Percentiles rank a stretch among this genome's conserved stretches.
Conservation (phyloP, 2,888 invertebrate genomes). For the Margaritifera margaritifera region DNA sequence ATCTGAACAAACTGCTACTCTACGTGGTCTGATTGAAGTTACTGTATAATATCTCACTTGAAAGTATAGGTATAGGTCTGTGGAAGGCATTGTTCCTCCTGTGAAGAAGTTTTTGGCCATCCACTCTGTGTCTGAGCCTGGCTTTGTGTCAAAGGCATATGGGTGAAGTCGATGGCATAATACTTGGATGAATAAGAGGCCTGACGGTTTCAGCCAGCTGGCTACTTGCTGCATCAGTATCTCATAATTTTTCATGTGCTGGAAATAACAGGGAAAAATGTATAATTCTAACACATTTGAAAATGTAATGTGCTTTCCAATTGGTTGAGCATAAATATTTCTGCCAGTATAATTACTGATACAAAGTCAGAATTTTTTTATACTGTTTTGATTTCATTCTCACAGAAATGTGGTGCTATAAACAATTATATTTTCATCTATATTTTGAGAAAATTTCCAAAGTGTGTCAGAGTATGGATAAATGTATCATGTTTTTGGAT, state of each 20-base stretch:
- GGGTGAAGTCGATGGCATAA: constrained; percentile 59
- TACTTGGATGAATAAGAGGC: constrained; percentile 60
- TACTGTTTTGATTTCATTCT: no score
- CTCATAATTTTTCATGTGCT: constrained; percentile 68
- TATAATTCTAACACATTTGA: not conserved
- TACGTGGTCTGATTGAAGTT: no score
- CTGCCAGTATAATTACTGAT: no score
- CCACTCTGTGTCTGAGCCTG: constrained; percentile 66
- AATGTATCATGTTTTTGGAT: not conserved
- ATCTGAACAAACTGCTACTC: no score
- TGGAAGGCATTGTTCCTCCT: constrained; percentile 66
- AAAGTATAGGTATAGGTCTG: constrained; percentile 62
- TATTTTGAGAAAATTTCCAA: not conserved
- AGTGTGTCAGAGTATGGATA: not conserved
- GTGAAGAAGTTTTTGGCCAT: constrained; percentile 68
- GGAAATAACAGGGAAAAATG: constrained; percentile 11
- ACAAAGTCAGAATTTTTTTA: no score
- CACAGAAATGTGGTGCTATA: no score
- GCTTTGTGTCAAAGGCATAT: constrained; percentile 61
- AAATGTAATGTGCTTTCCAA: no score
- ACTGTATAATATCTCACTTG: constrained; percentile 38
- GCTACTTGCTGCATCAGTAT: constrained; percentile 57
- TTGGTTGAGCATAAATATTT: not conserved
- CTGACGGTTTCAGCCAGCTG: constrained; percentile 63
- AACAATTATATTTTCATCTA: no score